A percentile compares a stretch with the other conserved stretches of the same genome.
Conservation (phyloP, 2,113 vertebrate genomes). For the Pygoscelis antarcticus region DNA sequence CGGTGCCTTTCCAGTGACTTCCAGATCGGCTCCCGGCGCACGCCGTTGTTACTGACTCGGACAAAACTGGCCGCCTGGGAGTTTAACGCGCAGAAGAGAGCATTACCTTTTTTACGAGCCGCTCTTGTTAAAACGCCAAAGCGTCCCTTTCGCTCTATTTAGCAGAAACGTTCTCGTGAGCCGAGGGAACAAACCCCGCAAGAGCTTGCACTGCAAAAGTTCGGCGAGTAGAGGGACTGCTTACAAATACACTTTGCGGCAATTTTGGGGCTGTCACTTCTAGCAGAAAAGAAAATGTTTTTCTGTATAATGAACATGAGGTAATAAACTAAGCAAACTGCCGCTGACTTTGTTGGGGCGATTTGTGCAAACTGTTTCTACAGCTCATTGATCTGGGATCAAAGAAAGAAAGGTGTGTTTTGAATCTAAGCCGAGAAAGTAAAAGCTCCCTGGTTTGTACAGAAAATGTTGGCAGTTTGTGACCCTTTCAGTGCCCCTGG, state of each 20-base stretch:
- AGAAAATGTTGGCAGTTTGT: slow-evolving; percentile 33
- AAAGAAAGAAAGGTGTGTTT: slow-evolving; percentile 65
- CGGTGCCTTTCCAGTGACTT: neutral
- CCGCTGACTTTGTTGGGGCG: slow-evolving; percentile 15
- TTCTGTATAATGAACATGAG: slow-evolving; percentile 1
- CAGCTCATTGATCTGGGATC: slow-evolving; percentile 53
- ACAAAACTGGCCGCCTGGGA: neutral
- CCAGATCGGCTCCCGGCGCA: neutral
- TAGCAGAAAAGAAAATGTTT: neutral
- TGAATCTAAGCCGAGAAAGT: slow-evolving; percentile 63
- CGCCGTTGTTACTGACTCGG: neutral
- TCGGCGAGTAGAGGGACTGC: neutral
- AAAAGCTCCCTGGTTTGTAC: neutral
- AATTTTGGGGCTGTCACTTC: neutral
- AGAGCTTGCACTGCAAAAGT: neutral
- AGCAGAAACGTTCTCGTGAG: neutral
- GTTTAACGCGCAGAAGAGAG: neutral
- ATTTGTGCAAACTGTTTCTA: slow-evolving; percentile 46
- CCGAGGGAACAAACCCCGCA: neutral
- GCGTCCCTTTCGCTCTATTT: neutral
- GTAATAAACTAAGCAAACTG: slow-evolving; percentile 34
- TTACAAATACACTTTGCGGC: neutral
- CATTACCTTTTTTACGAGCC: neutral
- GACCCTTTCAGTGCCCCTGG: neutral
- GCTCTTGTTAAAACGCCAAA: neutral